A percentile compares a stretch with the other conserved stretches of the same genome.
These are phyloP conservation scores for Macrostomum cliftonense DNA, from an alignment of 2,888 invertebrate species.

Conservation along the genomic window DNA sequence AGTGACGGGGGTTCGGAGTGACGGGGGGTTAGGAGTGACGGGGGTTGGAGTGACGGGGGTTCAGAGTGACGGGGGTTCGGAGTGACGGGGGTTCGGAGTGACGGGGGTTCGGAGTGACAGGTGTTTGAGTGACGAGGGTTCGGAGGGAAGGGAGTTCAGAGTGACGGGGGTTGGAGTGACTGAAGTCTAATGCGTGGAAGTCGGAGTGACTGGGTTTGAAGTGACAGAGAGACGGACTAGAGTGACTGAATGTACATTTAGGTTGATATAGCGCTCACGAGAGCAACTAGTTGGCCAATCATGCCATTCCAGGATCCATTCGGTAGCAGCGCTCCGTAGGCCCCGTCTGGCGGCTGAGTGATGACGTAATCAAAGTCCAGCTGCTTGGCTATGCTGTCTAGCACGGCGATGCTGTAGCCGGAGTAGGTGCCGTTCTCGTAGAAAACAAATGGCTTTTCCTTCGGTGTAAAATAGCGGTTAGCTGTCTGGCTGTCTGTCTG, in stretches of 20 bases:
- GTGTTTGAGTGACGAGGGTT: no score
- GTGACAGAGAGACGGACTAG: background rate
- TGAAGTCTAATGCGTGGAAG: background rate
- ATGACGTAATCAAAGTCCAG: constrained; percentile 64
- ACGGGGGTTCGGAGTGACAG: background rate
- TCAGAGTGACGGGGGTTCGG: constrained; percentile 4
- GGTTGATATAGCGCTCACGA: no score
- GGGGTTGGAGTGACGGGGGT: no score
- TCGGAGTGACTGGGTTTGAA: background rate
- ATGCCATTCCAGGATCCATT: constrained; percentile 64
- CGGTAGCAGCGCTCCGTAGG: constrained; percentile 48
- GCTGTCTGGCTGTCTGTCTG: no score
- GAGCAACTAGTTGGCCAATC: constrained; percentile 59
- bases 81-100: background rate
- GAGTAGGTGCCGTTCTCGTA: constrained; percentile 15
- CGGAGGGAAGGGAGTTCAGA: no score
- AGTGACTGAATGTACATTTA: no score
- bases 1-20: no score
- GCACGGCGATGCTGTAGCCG: constrained; percentile 71
- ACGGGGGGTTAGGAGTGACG: no score
- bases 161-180: no score
- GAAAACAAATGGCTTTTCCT: constrained; percentile 18
- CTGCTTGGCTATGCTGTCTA: constrained; percentile 48
- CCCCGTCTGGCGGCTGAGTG: constrained; percentile 46
- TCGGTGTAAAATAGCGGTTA: background rate